Percentiles rank a stretch among this genome's conserved stretches.
phyloP scores from a whole-genome alignment of 2,888 invertebrate species.

The Phengaris arion region DNA sequence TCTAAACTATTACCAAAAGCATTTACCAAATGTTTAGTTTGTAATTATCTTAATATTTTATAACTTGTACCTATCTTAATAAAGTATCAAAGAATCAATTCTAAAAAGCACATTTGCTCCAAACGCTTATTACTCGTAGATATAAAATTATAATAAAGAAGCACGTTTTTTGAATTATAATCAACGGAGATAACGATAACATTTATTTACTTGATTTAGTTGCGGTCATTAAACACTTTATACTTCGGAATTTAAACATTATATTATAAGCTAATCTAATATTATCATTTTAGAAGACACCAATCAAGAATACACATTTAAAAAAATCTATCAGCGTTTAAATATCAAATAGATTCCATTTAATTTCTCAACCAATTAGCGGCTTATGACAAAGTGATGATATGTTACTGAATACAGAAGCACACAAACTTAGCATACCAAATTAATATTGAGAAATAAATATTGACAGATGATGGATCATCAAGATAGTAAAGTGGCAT shows the following conservation, averaged over 20 bases:
- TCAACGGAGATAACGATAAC: too few relatives aligned
- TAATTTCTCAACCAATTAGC: slow-evolving; percentile 2
- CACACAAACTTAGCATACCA: background rate
- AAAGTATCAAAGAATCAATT: too few relatives aligned
- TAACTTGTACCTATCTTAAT: too few relatives aligned
- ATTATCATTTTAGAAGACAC: background rate
- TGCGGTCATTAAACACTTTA: background rate
- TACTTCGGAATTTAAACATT: background rate
- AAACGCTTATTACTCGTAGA: too few relatives aligned
- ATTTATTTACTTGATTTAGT: too few relatives aligned
- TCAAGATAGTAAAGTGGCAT: slow-evolving; percentile 9
- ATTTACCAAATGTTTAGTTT: too few relatives aligned
- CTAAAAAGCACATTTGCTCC: too few relatives aligned
- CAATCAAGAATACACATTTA: background rate
- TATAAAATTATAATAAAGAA: too few relatives aligned
- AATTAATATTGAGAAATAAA: background rate
- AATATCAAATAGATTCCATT: background rate
- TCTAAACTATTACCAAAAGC: too few relatives aligned
- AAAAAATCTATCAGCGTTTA: background rate
- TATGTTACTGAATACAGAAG: slow-evolving; percentile 4
- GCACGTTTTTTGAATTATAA: too few relatives aligned
- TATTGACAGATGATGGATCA: background rate
- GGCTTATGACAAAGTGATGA: slow-evolving; percentile 11
- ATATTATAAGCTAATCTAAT: background rate
- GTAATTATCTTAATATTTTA: too few relatives aligned